Conservation (phyloP, 1,140 invertebrate species). For the Diploscapter pachys region DNA sequence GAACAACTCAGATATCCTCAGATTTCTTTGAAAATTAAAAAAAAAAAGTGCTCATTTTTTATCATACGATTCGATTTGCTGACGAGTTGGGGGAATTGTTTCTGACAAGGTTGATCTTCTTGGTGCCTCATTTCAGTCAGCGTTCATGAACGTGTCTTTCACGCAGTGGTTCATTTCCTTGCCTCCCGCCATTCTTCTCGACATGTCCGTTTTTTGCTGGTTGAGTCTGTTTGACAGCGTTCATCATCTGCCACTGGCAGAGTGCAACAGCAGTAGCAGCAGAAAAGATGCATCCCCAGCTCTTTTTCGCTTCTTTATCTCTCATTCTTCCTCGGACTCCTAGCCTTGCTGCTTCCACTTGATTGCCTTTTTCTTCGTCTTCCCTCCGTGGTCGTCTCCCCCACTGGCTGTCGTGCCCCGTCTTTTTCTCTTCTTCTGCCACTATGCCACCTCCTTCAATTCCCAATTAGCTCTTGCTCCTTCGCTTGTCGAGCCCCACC, state of each 20-base stretch:
- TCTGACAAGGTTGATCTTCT: too few species aligned
- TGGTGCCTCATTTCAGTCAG: background rate
- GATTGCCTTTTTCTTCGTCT: constrained; percentile 5
- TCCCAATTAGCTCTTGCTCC: background rate
- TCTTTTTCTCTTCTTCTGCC: constrained; percentile 1
- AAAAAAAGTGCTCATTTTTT: too few species aligned
- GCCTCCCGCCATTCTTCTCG: background rate
- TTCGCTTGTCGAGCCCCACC: background rate
- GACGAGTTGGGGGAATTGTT: too few species aligned
- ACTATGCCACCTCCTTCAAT: constrained; percentile 1
- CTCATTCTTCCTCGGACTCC: constrained; percentile 12
- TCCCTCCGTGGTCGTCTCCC: background rate
- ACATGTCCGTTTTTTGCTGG: background rate
- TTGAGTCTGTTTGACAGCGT: background rate
- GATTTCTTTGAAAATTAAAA: too few species aligned
- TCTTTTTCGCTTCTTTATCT: constrained; percentile 4
- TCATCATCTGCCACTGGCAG: too few species aligned
- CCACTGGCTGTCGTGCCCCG: constrained; percentile 1
- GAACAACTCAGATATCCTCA: too few species aligned
- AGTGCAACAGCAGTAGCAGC: too few species aligned
- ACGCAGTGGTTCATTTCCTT: background rate
- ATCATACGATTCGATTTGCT: too few species aligned
- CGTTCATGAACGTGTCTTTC: background rate
- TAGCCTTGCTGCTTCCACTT: constrained; percentile 11
- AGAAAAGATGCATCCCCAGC: background rate